Base-by-base conservation (phyloP, 2,113 vertebrate genomes). In the Zosterops hypoxanthus region DNA sequence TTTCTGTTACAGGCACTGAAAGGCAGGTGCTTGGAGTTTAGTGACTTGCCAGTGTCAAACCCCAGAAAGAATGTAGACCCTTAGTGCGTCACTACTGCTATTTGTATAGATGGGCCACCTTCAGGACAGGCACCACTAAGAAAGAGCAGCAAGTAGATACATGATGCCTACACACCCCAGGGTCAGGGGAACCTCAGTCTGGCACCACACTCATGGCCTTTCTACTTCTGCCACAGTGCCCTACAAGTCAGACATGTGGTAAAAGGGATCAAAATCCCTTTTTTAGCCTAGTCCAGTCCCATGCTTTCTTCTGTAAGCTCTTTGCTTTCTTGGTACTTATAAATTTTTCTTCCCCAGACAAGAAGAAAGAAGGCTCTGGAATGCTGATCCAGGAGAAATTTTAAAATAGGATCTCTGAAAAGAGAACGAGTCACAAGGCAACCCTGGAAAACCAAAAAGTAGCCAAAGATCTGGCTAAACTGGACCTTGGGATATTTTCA, bases 171-270 rank as follows among this genome's bases (percentile, higher is more conserved):
- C 9, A 11, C 10, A 72, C 13, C 41, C 31, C 49, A 8, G 41
- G 14, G n/a, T 79, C 61, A 20, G 39, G 4, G 9, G 9, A 42
- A 7, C 14, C 70, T 70, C 65, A 26, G 49, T 7, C 33, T 64
- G 70, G 47, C 70, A 64, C 31, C 18, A 13, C 0, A 0, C 16
- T 13, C 5, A 6, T 6, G 47, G 39, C 34, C 19, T 33, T 75
- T 29, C 75, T 39, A 8, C 26, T 56, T 68, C 53, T 50, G 15
- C 10, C 29, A 31, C 47, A 44, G 46, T 24, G 24, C 24, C n/a
- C 56, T 79, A 9, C n/a, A 16, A 36, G 28, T 36, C 70, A 85
- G 44, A 60, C 4, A 8, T 3, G 15, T 25, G 23, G 13, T 34
- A 64, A 78, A 93, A 69, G 2, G 6, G 29, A 65, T 9, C 29